A percentile compares a stretch with the other conserved stretches of the same genome.
Evolutionary conservation across 53 echinoderm and acorn worm species (phyloP).

Genomic region (Mesocentrotus franciscanus): DNA sequence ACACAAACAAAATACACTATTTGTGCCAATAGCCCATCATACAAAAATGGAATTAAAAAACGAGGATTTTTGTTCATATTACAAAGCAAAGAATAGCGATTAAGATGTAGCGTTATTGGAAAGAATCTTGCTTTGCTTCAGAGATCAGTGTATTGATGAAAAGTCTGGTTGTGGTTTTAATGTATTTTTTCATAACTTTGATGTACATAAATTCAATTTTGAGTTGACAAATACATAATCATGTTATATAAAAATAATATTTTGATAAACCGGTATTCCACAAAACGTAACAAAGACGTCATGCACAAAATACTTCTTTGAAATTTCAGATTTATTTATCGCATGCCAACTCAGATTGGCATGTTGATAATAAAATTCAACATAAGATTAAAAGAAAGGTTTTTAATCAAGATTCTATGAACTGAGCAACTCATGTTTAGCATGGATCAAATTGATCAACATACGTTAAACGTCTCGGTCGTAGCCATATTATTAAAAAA

Average conservation of each 20-base stretch:
- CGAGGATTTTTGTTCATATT: too few species aligned
- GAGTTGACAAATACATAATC: too few species aligned
- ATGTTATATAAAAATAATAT: neutral
- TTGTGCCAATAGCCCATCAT: neutral
- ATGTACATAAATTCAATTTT: too few species aligned
- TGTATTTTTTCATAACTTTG: neutral
- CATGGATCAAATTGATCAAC: too few species aligned
- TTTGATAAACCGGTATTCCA: neutral
- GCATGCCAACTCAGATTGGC: too few species aligned
- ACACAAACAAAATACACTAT: too few species aligned
- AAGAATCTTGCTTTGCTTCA: neutral
- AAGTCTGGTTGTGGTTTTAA: neutral
- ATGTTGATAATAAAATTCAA: too few species aligned
- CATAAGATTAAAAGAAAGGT: too few species aligned
- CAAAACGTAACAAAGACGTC: neutral
- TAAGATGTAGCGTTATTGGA: neutral
- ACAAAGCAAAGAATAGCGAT: neutral
- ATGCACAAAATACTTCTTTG: neutral
- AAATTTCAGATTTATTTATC: neutral
- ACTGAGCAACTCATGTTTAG: too few species aligned
- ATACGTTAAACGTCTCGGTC: too few species aligned
- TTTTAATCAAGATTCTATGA: too few species aligned
- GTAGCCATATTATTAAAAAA: too few species aligned
- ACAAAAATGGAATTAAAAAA: neutral
- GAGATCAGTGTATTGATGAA: neutral